A percentile compares a stretch with the other conserved stretches of the same genome.
Evolutionary conservation across 2,113 vertebrate genomes (phyloP).

Genomic region (Haemorhous mexicanus): DNA sequence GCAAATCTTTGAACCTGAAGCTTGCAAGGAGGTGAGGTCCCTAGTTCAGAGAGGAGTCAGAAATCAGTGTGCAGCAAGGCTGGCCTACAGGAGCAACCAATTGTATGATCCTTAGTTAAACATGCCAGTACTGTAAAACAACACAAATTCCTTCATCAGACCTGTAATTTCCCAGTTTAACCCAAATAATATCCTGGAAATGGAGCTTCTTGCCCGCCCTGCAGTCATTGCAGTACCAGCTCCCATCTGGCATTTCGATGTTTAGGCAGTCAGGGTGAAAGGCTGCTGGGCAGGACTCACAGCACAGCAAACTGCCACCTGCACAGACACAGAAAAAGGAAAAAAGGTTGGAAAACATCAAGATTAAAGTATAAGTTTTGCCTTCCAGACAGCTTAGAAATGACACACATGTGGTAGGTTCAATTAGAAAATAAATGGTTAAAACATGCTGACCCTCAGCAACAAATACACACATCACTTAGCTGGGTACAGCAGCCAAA

Average conservation of each 20-base stretch:
- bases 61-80: not conserved
- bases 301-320: constrained; percentile 95
- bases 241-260: constrained; percentile 97
- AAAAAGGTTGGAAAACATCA: not conserved
- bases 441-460: not conserved
- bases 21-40: not conserved
- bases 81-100: not conserved
- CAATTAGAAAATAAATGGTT: not conserved
- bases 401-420: not conserved
- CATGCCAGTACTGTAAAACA: not conserved
- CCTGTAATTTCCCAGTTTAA: constrained; percentile 98
- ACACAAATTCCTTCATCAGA: constrained; percentile 37
- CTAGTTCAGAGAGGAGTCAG: not conserved
- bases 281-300: constrained; percentile 95
- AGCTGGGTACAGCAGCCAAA: not conserved
- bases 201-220: constrained; percentile 91
- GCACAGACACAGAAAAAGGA: not conserved
- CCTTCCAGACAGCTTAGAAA: not conserved
- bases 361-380: not conserved
- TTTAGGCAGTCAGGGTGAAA: constrained; percentile 97
- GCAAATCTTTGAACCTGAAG: not conserved
- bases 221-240: constrained; percentile 99
- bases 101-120: not conserved
- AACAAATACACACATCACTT: not conserved
- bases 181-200: constrained; percentile 96